Conservation (phyloP, 2,888 invertebrate genomes). For the Nesidiocoris tenuis region DNA sequence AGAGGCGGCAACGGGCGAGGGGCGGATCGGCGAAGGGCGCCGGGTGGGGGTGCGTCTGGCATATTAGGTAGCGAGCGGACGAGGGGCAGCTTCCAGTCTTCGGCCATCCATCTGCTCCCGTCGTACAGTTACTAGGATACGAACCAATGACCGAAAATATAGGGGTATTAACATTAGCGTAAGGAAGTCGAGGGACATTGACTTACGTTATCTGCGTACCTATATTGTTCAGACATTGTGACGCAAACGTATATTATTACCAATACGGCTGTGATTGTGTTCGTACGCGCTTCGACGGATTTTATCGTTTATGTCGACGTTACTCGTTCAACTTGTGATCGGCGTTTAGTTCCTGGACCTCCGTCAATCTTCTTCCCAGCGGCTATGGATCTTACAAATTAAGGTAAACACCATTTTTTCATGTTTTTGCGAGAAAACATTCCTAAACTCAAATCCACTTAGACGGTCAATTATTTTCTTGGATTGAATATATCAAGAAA, state of each 20-base stretch:
- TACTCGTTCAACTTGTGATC: slow-evolving; percentile 11
- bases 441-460: too few relatives aligned
- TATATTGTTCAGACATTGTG: neutral
- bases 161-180: neutral
- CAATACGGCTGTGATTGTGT: neutral
- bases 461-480: neutral
- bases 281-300: slow-evolving; percentile 3
- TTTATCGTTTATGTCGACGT: slow-evolving; percentile 15
- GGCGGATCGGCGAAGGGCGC: neutral
- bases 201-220: neutral
- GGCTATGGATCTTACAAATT: slow-evolving; percentile 23
- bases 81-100: slow-evolving; percentile 33
- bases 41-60: slow-evolving; percentile 29
- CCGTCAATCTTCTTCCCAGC: neutral
- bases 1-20: neutral
- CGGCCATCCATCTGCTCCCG: slow-evolving; percentile 25
- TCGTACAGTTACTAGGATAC: neutral
- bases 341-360: slow-evolving; percentile 9
- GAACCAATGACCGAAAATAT: neutral
- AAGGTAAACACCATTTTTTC: neutral
- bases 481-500: neutral
- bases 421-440: too few relatives aligned
- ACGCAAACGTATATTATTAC: neutral
- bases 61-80: slow-evolving; percentile 26
- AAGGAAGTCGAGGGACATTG: neutral